Percentiles rank a stretch among this genome's conserved stretches.
These are phyloP conservation scores for Sebastes trivittatus DNA, from an alignment of 2,797 vertebrate species.

Conservation along the genomic window DNA sequence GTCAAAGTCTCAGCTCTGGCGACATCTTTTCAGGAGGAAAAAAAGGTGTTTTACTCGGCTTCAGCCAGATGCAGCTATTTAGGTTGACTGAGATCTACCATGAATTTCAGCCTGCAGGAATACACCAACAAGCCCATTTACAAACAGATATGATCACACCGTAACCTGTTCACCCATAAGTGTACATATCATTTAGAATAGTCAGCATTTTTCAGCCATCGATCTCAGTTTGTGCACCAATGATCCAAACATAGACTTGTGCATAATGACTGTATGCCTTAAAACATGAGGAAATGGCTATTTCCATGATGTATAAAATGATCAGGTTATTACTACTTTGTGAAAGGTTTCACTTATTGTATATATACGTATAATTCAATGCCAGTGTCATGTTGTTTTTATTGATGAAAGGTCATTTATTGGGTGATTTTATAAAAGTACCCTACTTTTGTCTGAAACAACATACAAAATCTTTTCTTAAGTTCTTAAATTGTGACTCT, in stretches of 20 bases:
- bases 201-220: constrained; percentile 18
- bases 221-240: constrained; percentile 29
- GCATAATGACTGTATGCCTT: constrained; percentile 73
- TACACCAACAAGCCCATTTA: constrained; percentile 20
- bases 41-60: not conserved
- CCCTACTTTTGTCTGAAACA: constrained; percentile 34
- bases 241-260: constrained; percentile 39
- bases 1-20: not conserved
- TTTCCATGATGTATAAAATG: constrained; percentile 54
- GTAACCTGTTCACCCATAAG: not conserved
- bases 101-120: constrained; percentile 17
- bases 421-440: constrained; percentile 38
- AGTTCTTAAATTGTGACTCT: constrained; percentile 3
- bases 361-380: constrained; percentile 2
- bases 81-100: not conserved
- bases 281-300: constrained; percentile 60
- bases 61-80: constrained; percentile 11
- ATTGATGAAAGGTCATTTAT: constrained; percentile 16
- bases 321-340: constrained; percentile 69
- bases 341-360: constrained; percentile 39
- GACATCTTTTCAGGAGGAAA: not conserved
- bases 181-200: constrained; percentile 47
- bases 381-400: constrained; percentile 39
- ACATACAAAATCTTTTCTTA: constrained; percentile 5
- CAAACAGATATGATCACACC: constrained; percentile 1